Evolutionary conservation across 2,888 invertebrate genomes (phyloP).

Genomic region (Drosophila rubida): DNA sequence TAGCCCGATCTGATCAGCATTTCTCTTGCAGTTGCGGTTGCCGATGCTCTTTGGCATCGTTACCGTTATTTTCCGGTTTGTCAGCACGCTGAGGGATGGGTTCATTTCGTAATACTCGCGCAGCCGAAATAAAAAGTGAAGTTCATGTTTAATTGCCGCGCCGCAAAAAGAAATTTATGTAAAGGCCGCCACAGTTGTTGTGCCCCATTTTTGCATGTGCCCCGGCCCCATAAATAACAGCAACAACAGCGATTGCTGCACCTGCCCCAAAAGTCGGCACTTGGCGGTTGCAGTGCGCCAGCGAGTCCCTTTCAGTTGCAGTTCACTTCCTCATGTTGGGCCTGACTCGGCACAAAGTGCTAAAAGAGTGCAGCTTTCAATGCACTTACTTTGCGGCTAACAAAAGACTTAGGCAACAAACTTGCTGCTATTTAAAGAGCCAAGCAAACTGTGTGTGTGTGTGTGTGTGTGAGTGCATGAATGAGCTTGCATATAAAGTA

Average conservation of each 20-base stretch:
- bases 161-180: slow-evolving; percentile 68
- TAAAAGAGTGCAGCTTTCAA: not conserved
- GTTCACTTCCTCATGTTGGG: slow-evolving; percentile 25
- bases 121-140: slow-evolving; percentile 65
- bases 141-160: slow-evolving; percentile 80
- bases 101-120: slow-evolving; percentile 70
- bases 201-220: slow-evolving; percentile 44
- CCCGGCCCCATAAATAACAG: slow-evolving; percentile 56
- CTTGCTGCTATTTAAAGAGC: slow-evolving; percentile 45
- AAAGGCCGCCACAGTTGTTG: slow-evolving; percentile 50
- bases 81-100: not conserved
- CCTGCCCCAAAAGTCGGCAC: slow-evolving; percentile 19
- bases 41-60: slow-evolving; percentile 60
- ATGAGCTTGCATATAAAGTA: slow-evolving; percentile 35
- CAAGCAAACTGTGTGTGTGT: not conserved
- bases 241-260: slow-evolving; percentile 36
- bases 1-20: slow-evolving; percentile 57
- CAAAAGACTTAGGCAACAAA: slow-evolving; percentile 69
- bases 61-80: slow-evolving; percentile 81
- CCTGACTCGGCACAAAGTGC: slow-evolving; percentile 14
- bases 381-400: slow-evolving; percentile 26
- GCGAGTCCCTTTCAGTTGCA: slow-evolving; percentile 10
- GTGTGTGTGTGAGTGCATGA: not conserved
- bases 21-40: slow-evolving; percentile 29
- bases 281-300: not conserved